Evolutionary conservation across 2,113 vertebrate genomes (phyloP).

Genomic region (Amphiprion percula): DNA sequence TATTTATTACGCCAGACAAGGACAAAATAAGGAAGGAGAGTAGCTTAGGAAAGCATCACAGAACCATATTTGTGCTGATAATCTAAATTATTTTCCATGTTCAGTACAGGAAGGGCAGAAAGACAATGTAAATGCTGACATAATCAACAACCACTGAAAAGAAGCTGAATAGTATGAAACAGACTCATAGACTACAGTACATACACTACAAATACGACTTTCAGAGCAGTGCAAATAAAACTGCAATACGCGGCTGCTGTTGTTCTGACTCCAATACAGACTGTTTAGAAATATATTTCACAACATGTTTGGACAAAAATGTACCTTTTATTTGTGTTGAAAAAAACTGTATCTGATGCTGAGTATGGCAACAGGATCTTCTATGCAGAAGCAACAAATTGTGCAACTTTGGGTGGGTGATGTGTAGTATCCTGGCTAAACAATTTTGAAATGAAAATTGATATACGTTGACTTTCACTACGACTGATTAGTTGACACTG

Average conservation of each 20-base stretch:
- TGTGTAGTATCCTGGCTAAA: background rate
- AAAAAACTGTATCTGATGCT: too few species aligned
- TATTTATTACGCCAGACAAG: conserved; percentile 63
- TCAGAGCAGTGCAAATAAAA: background rate
- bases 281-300: background rate
- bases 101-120: conserved; percentile 42
- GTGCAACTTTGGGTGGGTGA: background rate
- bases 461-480: background rate
- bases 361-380: too few species aligned
- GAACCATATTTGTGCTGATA: conserved; percentile 69
- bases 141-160: conserved; percentile 58
- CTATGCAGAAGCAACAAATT: background rate
- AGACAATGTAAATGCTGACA: conserved; percentile 71
- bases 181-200: conserved; percentile 2
- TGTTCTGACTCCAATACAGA: background rate
- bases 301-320: background rate
- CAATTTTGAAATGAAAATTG: background rate
- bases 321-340: background rate
- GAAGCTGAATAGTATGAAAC: conserved; percentile 63
- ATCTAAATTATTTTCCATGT: conserved; percentile 71
- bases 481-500: background rate
- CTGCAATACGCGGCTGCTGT: background rate
- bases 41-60: conserved; percentile 61
- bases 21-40: conserved; percentile 54
- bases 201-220: conserved; percentile 16